Conservation (phyloP, 2,113 vertebrate species). For the Mastomys natalensis region DNA sequence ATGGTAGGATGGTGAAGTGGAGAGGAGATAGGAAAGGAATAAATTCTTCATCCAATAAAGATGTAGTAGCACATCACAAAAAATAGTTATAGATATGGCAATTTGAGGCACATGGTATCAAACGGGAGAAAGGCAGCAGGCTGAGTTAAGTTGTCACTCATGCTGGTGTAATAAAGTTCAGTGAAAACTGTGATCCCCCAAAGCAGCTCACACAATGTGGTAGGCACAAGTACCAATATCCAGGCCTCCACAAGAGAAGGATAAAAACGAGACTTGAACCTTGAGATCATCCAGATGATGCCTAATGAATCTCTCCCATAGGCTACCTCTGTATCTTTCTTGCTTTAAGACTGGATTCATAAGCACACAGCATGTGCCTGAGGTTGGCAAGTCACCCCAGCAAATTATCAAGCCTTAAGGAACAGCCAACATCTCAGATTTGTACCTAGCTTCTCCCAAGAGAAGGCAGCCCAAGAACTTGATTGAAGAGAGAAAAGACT, state of each 20-base stretch:
- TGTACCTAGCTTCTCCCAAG: background rate
- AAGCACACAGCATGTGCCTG: background rate
- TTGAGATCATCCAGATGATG: background rate
- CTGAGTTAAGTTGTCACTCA: background rate
- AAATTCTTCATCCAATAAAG: background rate
- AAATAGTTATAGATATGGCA: background rate
- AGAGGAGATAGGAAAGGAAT: background rate
- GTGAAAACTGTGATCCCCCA: background rate
- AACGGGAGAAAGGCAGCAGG: background rate
- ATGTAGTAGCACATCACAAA: background rate
- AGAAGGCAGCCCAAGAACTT: background rate
- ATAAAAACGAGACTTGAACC: rapidly evolving
- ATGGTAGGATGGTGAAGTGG: background rate
- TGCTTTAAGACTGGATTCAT: background rate
- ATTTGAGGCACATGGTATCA: background rate
- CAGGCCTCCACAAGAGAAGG: background rate
- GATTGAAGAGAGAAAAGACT: background rate
- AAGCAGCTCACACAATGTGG: too few relatives aligned
- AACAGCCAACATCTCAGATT: background rate
- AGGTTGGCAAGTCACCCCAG: background rate
- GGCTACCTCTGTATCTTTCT: background rate
- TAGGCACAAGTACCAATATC: too few relatives aligned
- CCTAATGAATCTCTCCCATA: background rate
- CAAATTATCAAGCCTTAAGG: background rate
- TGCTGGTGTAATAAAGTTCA: background rate